Evolutionary conservation across 2,888 invertebrate species (phyloP).

Genomic region (Phaonia tiefii): DNA sequence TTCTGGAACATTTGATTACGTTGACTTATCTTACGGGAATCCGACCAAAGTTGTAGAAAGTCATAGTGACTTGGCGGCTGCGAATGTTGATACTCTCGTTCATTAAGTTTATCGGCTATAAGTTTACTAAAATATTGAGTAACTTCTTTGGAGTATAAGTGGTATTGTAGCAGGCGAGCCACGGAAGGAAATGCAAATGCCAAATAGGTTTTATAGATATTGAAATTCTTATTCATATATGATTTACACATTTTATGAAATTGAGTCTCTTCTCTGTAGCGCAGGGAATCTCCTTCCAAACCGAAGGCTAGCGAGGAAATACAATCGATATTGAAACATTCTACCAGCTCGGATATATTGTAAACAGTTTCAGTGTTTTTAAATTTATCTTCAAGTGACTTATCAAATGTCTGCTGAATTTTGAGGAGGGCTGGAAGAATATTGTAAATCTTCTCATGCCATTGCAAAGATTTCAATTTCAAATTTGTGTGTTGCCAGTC

Average conservation of each 20-base stretch:
- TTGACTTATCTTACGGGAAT: slow-evolving; percentile 76
- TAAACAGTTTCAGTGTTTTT: slow-evolving; percentile 27
- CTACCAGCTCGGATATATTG: slow-evolving; percentile 81
- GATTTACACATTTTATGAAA: slow-evolving; percentile 75
- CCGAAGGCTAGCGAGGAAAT: slow-evolving; percentile 81
- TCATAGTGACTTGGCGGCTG: slow-evolving; percentile 78
- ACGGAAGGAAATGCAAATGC: slow-evolving; percentile 72
- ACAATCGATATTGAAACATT: slow-evolving; percentile 81
- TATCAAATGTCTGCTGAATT: slow-evolving; percentile 68
- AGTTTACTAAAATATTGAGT: slow-evolving; percentile 74
- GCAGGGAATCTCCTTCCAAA: slow-evolving; percentile 78
- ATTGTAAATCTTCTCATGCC: slow-evolving; percentile 72
- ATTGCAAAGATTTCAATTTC: slow-evolving; percentile 73
- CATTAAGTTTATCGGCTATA: slow-evolving; percentile 70
- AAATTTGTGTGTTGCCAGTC: slow-evolving; percentile 78
- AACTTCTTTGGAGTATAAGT: slow-evolving; percentile 68
- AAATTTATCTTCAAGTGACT: slow-evolving; percentile 74
- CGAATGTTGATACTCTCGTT: slow-evolving; percentile 69
- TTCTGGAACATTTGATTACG: slow-evolving; percentile 65
- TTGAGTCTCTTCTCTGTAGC: slow-evolving; percentile 74
- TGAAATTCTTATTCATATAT: slow-evolving; percentile 69
- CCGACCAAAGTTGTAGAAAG: slow-evolving; percentile 82
- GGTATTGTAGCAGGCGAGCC: slow-evolving; percentile 72
- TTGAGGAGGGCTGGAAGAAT: slow-evolving; percentile 72
- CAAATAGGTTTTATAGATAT: slow-evolving; percentile 71